Evolutionary conservation across 2,888 invertebrate genomes (phyloP), one percentile per base, ranked within the genome.

Genomic region (Hirtodrosophila histrioides): DNA sequence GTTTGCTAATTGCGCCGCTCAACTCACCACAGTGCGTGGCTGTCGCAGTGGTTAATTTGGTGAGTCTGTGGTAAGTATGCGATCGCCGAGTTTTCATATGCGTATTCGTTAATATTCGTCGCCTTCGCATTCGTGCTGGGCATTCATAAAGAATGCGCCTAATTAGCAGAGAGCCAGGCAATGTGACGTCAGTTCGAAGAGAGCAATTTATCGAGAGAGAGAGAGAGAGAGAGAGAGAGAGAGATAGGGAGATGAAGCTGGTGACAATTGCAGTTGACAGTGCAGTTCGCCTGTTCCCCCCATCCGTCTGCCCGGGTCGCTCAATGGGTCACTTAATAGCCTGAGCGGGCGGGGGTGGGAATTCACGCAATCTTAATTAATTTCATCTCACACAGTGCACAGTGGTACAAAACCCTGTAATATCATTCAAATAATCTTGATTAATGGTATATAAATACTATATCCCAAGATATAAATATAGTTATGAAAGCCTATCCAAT

Each of bases 291-390:
- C 23, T 65, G 36, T 40, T 41, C n/a, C 36, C 27, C 4, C 27
- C 4, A 33, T 12, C 8, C 36, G 55, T 57, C 46, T 37, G 54
- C 44, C 40, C 29, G 63, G 78, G 53, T 63, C 66, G 37, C 53
- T 65, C 39, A 61, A 53, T 63, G 85, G 85, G 85, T 85, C 87
- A 79, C 74, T 69, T 77, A 77, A 79, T 87, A 48, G 81, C 62
- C 50, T 57, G 43, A 60, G 61, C 86, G 60, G 51, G n/a, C 40
- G 41, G 24, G 8, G 37, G 43, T 36, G 2, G 23, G 37, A 54
- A 39, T 48, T 49, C 50, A 46, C 54, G 63, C 53, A 73, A 85
- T 65, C 49, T 87, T 77, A 87, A 87, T 79, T 87, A 72, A 84
- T 84, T 81, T 50, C 29, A 74, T 9, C 17, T 11, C 40, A 49